Base-by-base conservation (phyloP, 92 coral and sea anemone genomes). In the Scolanthus callimorphus region DNA sequence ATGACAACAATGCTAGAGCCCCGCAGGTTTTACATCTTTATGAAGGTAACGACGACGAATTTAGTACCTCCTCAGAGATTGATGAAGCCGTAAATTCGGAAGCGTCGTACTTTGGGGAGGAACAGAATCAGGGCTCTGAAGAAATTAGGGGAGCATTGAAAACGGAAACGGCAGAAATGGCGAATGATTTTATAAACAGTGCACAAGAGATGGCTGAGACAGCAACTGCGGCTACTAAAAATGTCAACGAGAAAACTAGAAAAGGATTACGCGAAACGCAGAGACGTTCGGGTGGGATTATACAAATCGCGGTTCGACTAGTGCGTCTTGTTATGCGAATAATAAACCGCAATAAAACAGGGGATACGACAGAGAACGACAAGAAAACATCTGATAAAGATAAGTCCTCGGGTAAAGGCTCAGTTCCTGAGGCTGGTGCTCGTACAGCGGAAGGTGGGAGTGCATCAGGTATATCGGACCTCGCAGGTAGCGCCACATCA, bases 291-390 rank as follows among this genome's bases (percentile, higher is more conserved):
- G 90, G 90, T 39, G 88, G 96, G 19, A 68, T 88, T 38, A 29
- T 88, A 27, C 96, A 79, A 51, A 83, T 88, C 45, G 85, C 71
- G 8, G 71, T 83, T 67, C 54, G 96, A 50, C 77, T 88, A 11
- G 70, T 64, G 25, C 86, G 96, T 10, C 62, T 88, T 23, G 65
- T 70, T 37, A 83, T 62, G 60, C 72, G 96, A 39, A 83, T 83
- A 21, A 77, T 65, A 11, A 69, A 78, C 30, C 68, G 78, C 48
- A 79, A 79, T 47, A 86, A 68, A 29, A 41, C 66, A 25, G 71
- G 30, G 30, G 60, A 54, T 55, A 47, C 66, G 4, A 25, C 57
- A 31, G 76, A 29, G 6, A 58, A 59, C 27, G 27, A 49, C 0
- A 44, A 60, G 9, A 66, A 50, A 41, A 51, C 29, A 17, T 2